Percentiles rank a stretch among this genome's conserved stretches.
Evolutionary conservation across 2,888 invertebrate species (phyloP).

Genomic region (Epistrophe eligans): DNA sequence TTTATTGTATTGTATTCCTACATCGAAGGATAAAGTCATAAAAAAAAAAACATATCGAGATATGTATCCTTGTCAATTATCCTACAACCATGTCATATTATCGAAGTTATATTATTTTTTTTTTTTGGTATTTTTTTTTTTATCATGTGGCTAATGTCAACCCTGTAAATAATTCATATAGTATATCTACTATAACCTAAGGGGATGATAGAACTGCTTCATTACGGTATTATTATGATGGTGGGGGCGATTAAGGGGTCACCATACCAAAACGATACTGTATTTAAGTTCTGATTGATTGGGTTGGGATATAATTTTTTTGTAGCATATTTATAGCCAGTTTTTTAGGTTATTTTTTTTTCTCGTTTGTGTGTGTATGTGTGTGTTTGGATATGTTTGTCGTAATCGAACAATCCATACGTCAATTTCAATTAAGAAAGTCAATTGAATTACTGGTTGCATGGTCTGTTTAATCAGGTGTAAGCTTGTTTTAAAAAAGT

Average conservation of each 20-base stretch:
- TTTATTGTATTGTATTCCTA: neutral
- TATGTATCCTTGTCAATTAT: slow-evolving; percentile 74
- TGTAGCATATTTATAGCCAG: slow-evolving; percentile 27
- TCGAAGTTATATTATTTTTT: slow-evolving; percentile 51
- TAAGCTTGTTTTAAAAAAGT: neutral
- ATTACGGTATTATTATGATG: slow-evolving; percentile 37
- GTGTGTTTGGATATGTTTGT: neutral
- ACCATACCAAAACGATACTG: slow-evolving; percentile 51
- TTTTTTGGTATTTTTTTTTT: neutral
- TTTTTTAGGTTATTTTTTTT: slow-evolving; percentile 21
- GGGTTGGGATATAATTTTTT: slow-evolving; percentile 45
- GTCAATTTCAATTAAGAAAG: slow-evolving; percentile 69
- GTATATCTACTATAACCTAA: slow-evolving; percentile 39
- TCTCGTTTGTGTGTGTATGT: neutral
- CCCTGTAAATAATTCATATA: slow-evolving; percentile 73
- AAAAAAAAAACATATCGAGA: slow-evolving; percentile 50
- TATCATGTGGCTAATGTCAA: slow-evolving; percentile 56
- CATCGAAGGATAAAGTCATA: slow-evolving; percentile 27
- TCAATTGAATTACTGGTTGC: slow-evolving; percentile 63
- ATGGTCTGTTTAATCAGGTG: slow-evolving; percentile 67
- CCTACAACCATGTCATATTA: slow-evolving; percentile 75
- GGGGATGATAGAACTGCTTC: slow-evolving; percentile 75
- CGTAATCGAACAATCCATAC: slow-evolving; percentile 65
- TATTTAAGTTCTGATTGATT: slow-evolving; percentile 71
- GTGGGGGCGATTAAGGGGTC: slow-evolving; percentile 69